Base-by-base conservation (phyloP, 2,113 vertebrate genomes). In the Anolis sagrei region DNA sequence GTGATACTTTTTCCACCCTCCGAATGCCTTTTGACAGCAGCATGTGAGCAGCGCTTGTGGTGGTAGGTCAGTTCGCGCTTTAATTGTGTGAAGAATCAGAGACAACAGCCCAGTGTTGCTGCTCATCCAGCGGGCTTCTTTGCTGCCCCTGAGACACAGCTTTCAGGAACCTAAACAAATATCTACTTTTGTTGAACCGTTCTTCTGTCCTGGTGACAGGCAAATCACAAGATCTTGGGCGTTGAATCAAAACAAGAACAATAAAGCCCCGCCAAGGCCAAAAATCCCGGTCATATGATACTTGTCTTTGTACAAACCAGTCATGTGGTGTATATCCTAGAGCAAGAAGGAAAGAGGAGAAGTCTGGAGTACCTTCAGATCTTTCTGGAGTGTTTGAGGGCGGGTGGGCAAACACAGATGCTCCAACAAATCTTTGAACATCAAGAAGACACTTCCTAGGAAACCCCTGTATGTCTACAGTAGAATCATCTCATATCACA, bases 41-140 rank as follows among this genome's bases (percentile, higher is more conserved):
- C 89, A 94, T 94, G 91, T 91, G 94, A 94, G 86, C 73, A 68
- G 81, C 82, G 69, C 91, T 93, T 93, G 84, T 87, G 92, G 90
- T 75, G 87, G 77, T 90, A 90, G 90, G 89, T 91, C 92, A 88
- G 75, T 85, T 88, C 83, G 84, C 79, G 89, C 88, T 91, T 86
- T 74, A 89, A 91, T 91, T 89, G 86, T 92, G 92, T 92, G 94
- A 94, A 93, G 86, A 91, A 93, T 90, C 81, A 70, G 86, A 92
- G 79, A 95, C 92, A 95, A 94, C 85, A 90, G 88, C 75, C 81
- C 86, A 93, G 85, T 94, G 91, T 95, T 90, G 81, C 36, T 9
- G 88, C 85, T 61, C 58, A 54, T 82, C 70, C 88, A 90, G 86
- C 79, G 18, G 91, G 84, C 66, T 92, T 83, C 70, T 90, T 87